Evolutionary conservation across 2,797 vertebrate species (phyloP), one percentile per base, ranked within the genome.

Genomic region (Micromesistius poutassou): DNA sequence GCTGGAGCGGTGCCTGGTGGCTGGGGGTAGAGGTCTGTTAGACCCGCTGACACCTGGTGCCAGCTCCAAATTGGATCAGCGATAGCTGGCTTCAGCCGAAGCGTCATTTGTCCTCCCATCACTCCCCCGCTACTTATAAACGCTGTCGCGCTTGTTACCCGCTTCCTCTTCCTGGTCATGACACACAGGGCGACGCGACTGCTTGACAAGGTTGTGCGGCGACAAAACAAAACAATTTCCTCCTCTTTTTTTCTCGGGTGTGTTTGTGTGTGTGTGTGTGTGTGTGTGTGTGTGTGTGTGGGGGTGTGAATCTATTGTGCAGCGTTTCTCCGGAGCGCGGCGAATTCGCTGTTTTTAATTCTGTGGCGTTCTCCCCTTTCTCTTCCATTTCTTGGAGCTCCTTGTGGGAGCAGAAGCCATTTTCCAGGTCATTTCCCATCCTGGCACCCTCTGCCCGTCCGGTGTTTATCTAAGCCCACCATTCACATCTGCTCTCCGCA

Each of bases 21-120:
- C 77, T 85, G 71, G 0, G 42, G 81, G 82, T 87, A 82, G 78
- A 84, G 85, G 87, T 88, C 81, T 85, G 86, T 87, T 85, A 88
- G 84, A 78, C 79, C 82, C 33, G 71, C 80, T 82, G 86, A 88
- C 85, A 86, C 84, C 80, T 86, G 83, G 89, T 82, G 82, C 84
- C 83, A 84, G 80, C 85, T 89, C 87, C 86, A 92, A 91, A 93
- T 92, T 92, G 89, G 87, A 91, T 93, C 84, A 84, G 87, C 80
- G 74, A 80, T 82, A 79, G 80, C 86, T 16, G 0, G 30, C 78
- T 88, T 85, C 50, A 55, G 50, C 78, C 46, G 72, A 90, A 83
- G 79, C 87, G 72, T 85, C 85, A 89, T 90, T 87, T 84, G 81
- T 89, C 80, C 87, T 88, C 76, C 76, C 75, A 85, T 89, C 13